Conservation (phyloP, 2,113 vertebrate species). For the Progne subis region DNA sequence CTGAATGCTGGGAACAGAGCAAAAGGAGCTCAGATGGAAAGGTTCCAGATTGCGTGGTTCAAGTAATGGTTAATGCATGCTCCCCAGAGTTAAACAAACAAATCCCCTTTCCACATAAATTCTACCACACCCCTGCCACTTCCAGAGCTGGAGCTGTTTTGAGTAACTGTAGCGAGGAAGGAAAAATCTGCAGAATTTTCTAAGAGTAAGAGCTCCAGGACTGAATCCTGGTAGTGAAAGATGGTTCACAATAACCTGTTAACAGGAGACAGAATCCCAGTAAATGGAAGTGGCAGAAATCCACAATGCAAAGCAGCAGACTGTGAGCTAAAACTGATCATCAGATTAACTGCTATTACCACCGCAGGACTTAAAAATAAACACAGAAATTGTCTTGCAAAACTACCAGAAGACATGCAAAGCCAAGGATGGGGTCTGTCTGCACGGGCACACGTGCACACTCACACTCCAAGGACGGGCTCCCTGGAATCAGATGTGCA, state of each 20-base stretch:
- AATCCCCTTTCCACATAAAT: not conserved
- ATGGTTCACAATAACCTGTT: not conserved
- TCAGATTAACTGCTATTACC: not conserved
- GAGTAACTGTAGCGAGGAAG: not conserved
- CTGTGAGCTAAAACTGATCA: not conserved
- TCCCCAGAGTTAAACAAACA: slow-evolving; percentile 1
- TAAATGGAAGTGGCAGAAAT: slow-evolving; percentile 23
- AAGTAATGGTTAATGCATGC: not conserved
- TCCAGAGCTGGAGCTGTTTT: not conserved
- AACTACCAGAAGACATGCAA: not conserved
- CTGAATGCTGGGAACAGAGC: not conserved
- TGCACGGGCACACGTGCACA: fast-evolving
- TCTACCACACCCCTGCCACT: not conserved
- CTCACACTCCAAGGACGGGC: not conserved
- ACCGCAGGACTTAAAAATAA: not conserved
- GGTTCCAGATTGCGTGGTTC: not conserved
- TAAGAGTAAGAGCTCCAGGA: not conserved
- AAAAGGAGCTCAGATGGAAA: not conserved
- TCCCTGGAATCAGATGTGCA: not conserved
- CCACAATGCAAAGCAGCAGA: not conserved
- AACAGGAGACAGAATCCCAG: slow-evolving; percentile 25
- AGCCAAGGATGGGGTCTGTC: not conserved
- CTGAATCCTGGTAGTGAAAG: slow-evolving; percentile 21
- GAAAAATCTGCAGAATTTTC: not conserved
- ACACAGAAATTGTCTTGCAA: not conserved